Conservation (phyloP, 2,113 vertebrate species). For the Phrynosoma blainvillii region DNA sequence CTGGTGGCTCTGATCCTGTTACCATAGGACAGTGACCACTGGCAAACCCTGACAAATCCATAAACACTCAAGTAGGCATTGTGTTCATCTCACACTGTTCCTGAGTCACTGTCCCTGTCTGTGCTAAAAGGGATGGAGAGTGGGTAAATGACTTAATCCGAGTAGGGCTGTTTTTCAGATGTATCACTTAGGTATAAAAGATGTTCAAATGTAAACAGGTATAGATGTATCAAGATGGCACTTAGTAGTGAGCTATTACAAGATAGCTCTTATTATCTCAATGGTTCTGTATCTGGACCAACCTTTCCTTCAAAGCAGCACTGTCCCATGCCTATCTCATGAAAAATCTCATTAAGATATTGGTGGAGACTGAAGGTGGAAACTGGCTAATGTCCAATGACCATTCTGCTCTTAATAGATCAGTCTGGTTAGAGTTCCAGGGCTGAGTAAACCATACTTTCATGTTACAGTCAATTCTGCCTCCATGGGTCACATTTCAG, state of each 20-base stretch:
- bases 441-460: neutral
- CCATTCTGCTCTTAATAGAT: neutral
- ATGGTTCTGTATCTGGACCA: constrained; percentile 19
- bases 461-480: neutral
- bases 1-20: neutral
- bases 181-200: constrained; percentile 6
- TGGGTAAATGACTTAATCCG: neutral
- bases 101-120: neutral
- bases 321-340: neutral
- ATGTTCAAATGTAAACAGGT: constrained; percentile 7
- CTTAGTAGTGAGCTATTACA: constrained; percentile 60
- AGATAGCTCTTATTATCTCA: constrained; percentile 8
- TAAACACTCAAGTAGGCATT: neutral
- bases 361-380: neutral
- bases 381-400: neutral
- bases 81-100: neutral
- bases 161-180: neutral
- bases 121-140: neutral
- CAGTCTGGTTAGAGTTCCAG: neutral
- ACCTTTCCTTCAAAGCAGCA: neutral
- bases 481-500: neutral
- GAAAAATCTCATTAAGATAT: neutral
- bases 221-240: constrained; percentile 47
- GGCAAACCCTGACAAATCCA: neutral
- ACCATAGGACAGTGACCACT: neutral